phyloP scores from a whole-genome alignment of 2,113 vertebrate genomes.

The Myotis yumanensis region DNA sequence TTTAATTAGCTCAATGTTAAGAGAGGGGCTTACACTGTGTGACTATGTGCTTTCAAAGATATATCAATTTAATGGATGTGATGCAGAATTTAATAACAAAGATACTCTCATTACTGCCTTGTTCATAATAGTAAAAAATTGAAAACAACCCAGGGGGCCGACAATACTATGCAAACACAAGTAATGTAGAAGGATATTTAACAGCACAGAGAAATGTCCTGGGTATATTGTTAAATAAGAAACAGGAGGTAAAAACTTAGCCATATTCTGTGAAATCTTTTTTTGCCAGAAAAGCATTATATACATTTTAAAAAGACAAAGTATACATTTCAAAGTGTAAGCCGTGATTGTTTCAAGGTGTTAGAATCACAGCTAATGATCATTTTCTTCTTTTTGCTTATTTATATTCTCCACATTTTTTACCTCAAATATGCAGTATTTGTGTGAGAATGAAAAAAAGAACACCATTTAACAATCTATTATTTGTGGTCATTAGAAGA shows the following conservation, averaged over 20 bases:
- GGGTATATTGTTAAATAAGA: conserved; percentile 12
- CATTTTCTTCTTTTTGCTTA: background rate
- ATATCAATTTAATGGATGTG: background rate
- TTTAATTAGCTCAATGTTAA: conserved; percentile 48
- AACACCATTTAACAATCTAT: background rate
- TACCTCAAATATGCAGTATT: background rate
- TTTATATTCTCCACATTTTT: background rate
- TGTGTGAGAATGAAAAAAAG: background rate
- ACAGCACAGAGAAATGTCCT: background rate
- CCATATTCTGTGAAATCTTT: background rate
- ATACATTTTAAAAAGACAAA: conserved; percentile 32
- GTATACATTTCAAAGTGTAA: conserved; percentile 17
- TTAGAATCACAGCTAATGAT: background rate
- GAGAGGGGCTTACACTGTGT: background rate
- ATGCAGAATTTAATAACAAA: conserved; percentile 29
- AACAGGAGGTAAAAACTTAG: background rate
- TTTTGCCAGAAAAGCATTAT: background rate
- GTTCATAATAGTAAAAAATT: conserved; percentile 15
- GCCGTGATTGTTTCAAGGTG: background rate
- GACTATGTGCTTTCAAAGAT: conserved; percentile 17
- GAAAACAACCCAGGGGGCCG: background rate
- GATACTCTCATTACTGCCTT: background rate
- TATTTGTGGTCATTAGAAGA: background rate
- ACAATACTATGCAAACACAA: background rate
- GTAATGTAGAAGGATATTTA: background rate